Evolutionary conservation across 1,140 invertebrate genomes (phyloP).

Genomic region (Ostrea edulis): DNA sequence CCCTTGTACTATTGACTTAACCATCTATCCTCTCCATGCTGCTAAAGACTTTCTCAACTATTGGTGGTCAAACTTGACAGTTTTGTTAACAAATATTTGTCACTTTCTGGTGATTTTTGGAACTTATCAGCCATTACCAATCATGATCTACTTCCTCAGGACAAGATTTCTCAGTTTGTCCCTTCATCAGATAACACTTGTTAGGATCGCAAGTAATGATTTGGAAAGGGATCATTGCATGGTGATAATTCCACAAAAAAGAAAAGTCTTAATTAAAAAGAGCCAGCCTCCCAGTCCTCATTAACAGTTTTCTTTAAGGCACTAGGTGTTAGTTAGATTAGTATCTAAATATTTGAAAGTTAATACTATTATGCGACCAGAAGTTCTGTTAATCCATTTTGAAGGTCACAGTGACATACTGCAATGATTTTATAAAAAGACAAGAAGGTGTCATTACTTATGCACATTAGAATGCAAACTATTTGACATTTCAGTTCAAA

Average conservation of each 20-base stretch:
- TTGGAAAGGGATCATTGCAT: background rate
- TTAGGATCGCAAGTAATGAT: background rate
- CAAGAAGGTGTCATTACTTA: background rate
- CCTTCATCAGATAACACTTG: background rate
- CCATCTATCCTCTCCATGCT: background rate
- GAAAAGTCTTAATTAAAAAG: conserved; percentile 2
- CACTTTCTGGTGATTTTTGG: background rate
- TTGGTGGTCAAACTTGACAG: conserved; percentile 19
- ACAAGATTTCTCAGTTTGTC: background rate
- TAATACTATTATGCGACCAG: background rate
- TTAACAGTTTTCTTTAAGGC: background rate
- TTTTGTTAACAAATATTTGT: conserved; percentile 29
- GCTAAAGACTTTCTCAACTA: conserved; percentile 1
- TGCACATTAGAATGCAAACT: background rate
- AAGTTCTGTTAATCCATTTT: conserved; percentile 26
- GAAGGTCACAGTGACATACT: conserved; percentile 21
- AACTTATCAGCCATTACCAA: conserved; percentile 12
- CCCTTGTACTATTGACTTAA: background rate
- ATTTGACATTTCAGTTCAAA: background rate
- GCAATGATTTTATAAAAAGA: background rate
- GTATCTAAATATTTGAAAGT: background rate
- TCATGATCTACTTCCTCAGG: background rate
- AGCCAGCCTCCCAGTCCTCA: background rate
- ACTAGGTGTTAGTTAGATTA: background rate
- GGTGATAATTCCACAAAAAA: background rate